Evolutionary conservation across 2,888 invertebrate species (phyloP).

Genomic region (Alcis repandata): DNA sequence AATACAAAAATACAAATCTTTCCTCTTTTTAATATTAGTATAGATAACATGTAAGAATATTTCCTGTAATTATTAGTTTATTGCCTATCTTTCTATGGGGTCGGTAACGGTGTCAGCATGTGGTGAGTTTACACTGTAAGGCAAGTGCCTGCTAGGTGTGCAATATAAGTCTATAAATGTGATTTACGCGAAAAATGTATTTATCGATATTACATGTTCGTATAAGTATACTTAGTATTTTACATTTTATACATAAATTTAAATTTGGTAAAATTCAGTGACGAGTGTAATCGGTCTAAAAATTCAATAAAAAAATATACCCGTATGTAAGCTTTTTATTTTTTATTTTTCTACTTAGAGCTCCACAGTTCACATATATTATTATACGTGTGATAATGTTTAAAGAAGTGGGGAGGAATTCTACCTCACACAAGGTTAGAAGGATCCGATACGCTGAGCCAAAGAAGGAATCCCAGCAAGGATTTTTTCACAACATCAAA

Average conservation of each 20-base stretch:
- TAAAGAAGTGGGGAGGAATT: too few relatives aligned
- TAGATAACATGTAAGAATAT: slow-evolving; percentile 1
- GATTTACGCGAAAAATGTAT: slow-evolving; percentile 76
- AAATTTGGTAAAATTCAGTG: slow-evolving; percentile 73
- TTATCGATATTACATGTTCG: slow-evolving; percentile 66
- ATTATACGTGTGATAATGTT: too few relatives aligned
- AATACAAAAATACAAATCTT: too few relatives aligned
- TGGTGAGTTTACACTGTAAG: slow-evolving; percentile 82
- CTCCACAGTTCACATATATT: too few relatives aligned
- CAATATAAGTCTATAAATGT: slow-evolving; percentile 79
- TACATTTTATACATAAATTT: slow-evolving; percentile 69
- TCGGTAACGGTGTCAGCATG: slow-evolving; percentile 80
- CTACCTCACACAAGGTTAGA: too few relatives aligned
- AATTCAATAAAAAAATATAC: slow-evolving; percentile 58
- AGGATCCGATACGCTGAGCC: too few relatives aligned
- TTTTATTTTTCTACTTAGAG: slow-evolving; percentile 7
- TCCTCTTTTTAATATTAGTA: too few relatives aligned
- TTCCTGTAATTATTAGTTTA: slow-evolving; percentile 42
- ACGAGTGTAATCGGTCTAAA: slow-evolving; percentile 73
- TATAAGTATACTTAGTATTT: slow-evolving; percentile 62
- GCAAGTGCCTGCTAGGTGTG: slow-evolving; percentile 75
- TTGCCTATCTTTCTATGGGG: slow-evolving; percentile 55
- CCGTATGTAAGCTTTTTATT: slow-evolving; percentile 36
- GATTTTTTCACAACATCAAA: too few relatives aligned
- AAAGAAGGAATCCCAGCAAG: too few relatives aligned